phyloP scores from a whole-genome alignment of 2,888 invertebrate species.

The Pachycephus smyrnensis region DNA sequence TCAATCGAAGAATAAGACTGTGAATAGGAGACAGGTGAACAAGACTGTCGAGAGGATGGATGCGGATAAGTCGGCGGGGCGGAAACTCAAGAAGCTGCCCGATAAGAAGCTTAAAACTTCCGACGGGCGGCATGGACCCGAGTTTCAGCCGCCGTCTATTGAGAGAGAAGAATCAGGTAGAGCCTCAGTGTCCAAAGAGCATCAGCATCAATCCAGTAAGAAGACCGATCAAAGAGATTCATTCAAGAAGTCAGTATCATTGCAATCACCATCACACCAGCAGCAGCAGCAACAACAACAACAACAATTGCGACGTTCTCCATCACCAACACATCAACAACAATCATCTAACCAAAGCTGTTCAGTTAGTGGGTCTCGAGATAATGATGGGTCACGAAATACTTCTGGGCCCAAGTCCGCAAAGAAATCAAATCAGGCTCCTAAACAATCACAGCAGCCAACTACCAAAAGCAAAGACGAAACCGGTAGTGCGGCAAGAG shows the following conservation, averaged over 20 bases:
- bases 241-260: conserved; percentile 33
- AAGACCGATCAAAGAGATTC: conserved; percentile 44
- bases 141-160: conserved; percentile 79
- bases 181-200: conserved; percentile 62
- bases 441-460: conserved; percentile 57
- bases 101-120: conserved; percentile 88
- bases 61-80: conserved; percentile 54
- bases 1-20: conserved; percentile 39
- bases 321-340: conserved; percentile 22
- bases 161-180: conserved; percentile 79
- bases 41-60: conserved; percentile 26
- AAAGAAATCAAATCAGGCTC: conserved; percentile 51
- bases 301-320: conserved; percentile 6
- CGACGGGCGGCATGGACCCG: conserved; percentile 81
- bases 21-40: conserved; percentile 34
- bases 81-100: conserved; percentile 76
- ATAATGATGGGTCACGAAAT: conserved; percentile 66
- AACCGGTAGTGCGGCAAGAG: conserved; percentile 40
- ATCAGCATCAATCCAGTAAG: conserved; percentile 57
- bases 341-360: conserved; percentile 50
- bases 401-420: conserved; percentile 60
- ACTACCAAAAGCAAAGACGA: conserved; percentile 53
- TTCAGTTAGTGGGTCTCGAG: conserved; percentile 63
- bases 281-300: conserved; percentile 17
- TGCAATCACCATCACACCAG: conserved; percentile 33